Conservation (phyloP, 2,888 invertebrate species). For the Busseola fusca region DNA sequence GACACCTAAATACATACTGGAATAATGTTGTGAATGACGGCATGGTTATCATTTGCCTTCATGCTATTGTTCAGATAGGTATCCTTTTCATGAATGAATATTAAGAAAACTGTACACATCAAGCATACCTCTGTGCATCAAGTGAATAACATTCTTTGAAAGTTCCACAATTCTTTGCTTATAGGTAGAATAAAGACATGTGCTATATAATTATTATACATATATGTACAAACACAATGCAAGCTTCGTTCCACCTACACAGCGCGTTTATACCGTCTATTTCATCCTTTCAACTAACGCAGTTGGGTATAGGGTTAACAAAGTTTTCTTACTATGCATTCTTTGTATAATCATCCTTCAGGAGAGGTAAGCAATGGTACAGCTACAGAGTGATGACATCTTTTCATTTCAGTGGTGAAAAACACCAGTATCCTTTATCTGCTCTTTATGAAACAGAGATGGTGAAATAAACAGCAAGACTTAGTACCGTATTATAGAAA, state of each 20-base stretch:
- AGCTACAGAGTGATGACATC: not conserved
- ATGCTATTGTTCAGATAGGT: not conserved
- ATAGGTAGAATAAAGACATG: not conserved
- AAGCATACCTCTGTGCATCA: not conserved
- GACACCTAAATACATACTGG: not conserved
- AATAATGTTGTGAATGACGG: not conserved
- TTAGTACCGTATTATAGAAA: no score
- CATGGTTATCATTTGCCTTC: not conserved
- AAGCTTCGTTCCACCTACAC: conserved; percentile 52
- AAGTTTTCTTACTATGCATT: not conserved
- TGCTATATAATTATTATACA: no score
- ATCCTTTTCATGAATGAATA: not conserved
- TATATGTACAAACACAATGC: not conserved
- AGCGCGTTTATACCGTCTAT: conserved; percentile 35
- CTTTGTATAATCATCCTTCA: not conserved
- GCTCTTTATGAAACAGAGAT: not conserved
- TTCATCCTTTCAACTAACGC: conserved; percentile 23
- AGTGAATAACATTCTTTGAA: not conserved
- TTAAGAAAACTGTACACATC: not conserved
- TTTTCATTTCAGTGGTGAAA: not conserved
- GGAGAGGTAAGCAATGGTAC: not conserved
- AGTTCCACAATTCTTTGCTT: not conserved
- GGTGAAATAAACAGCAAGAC: not conserved
- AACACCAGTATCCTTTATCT: not conserved
- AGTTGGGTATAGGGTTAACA: conserved; percentile 36